These are phyloP conservation scores for Alauda arvensis DNA, from an alignment of 2,797 vertebrate genomes.

Conservation along the genomic window DNA sequence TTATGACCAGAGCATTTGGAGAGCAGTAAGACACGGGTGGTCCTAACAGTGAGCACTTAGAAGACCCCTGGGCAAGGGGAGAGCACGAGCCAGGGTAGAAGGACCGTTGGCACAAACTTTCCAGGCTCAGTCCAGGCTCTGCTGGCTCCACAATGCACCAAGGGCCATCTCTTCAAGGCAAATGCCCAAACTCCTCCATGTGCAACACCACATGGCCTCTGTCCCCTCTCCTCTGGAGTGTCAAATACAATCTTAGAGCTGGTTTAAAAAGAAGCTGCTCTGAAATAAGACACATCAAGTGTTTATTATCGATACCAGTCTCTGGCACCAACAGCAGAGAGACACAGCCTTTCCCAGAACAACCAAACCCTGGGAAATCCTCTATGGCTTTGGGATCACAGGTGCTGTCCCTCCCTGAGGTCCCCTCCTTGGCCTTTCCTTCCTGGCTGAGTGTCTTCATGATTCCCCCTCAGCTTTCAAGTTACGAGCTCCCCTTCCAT, in stretches of 20 bases:
- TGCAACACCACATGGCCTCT: not conserved
- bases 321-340: not conserved
- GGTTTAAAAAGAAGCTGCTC: not conserved
- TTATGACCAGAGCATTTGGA: not conserved
- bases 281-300: not conserved
- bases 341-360: not conserved
- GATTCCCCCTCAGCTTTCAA: not conserved
- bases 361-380: not conserved
- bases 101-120: not conserved
- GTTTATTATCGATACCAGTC: rapidly evolving
- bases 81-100: not conserved
- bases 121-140: not conserved
- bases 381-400: not conserved
- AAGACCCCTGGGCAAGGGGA: not conserved
- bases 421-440: not conserved
- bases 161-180: not conserved
- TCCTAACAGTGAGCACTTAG: not conserved
- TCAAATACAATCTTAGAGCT: not conserved
- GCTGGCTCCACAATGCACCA: not conserved
- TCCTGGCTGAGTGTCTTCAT: rapidly evolving
- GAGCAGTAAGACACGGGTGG: not conserved
- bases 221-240: not conserved
- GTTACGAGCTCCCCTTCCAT: not conserved
- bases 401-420: not conserved
- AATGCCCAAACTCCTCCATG: not conserved